These are phyloP conservation scores for Picathartes gymnocephalus DNA, from an alignment of 2,113 vertebrate genomes.

Conservation along the genomic window DNA sequence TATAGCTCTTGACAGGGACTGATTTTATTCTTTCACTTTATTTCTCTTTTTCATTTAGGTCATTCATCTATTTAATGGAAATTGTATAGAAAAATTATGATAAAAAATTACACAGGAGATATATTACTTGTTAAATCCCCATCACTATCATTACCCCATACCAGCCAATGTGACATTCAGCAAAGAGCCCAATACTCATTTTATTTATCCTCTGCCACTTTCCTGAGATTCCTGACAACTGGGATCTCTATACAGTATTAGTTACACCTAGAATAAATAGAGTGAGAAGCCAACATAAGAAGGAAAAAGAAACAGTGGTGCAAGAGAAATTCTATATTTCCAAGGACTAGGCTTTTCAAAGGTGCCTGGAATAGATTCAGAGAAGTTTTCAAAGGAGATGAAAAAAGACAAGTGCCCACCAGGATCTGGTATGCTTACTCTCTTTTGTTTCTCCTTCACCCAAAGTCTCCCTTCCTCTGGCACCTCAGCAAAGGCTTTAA, in stretches of 20 bases:
- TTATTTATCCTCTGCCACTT: not conserved
- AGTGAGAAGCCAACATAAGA: not conserved
- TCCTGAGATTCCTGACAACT: not conserved
- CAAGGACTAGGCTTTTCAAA: not conserved
- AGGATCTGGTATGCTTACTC: not conserved
- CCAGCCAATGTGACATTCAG: not conserved
- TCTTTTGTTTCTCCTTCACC: not conserved
- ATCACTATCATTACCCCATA: not conserved
- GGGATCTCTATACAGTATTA: not conserved
- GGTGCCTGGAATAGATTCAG: not conserved
- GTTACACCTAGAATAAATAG: not conserved
- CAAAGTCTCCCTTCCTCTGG: not conserved
- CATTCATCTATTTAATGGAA: constrained; percentile 57
- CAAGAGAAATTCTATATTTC: not conserved
- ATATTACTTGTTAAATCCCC: constrained; percentile 35
- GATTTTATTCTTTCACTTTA: constrained; percentile 35
- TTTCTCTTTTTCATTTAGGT: constrained; percentile 30
- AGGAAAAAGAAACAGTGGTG: not conserved
- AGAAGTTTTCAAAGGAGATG: not conserved
- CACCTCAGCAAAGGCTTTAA: not conserved
- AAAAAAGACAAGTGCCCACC: not conserved
- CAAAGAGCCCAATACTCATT: not conserved
- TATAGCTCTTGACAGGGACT: constrained; percentile 33
- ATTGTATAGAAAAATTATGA: constrained; percentile 38
- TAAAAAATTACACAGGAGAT: constrained; percentile 37